Base-by-base conservation (phyloP, 1,140 invertebrate genomes). In the Batillaria attramentaria region DNA sequence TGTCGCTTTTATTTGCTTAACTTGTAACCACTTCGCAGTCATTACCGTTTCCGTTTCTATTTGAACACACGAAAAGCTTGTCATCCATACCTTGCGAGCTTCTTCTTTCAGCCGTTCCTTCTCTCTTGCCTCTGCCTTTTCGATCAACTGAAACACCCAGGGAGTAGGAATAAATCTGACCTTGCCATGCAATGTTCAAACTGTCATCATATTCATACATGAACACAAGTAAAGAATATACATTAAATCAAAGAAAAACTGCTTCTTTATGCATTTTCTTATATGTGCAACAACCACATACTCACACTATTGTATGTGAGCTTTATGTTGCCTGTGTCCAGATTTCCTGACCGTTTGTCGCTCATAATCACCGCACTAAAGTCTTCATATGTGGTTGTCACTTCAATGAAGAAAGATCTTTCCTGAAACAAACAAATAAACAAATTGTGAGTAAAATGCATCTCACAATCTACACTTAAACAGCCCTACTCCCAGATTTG, bases 271-370 rank as follows among this genome's bases (percentile, higher is more conserved):
- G 24, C 16, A 13, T 20, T 6, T 18, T 13, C 1, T 35, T 3
- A 33, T 1, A 69, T 42, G 6, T 69, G 35, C 13, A 35, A 42
- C 13, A 42, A 13, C 35, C 41, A 41, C 28, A 54, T 65, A 41
- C 98, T 92, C 78, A 99, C 92, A 39, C 98, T 98, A 72, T 90
- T 90, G 87, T 97, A 99, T 0, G 97, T 98, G 0, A 99, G 92
- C 91, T 99, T 99, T 0, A 99, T 97, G 92, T 99, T 99, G 39
- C 98, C 97, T 1, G 97, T 96, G 92, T 99, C 98, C 37, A 99
- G 92, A 10, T 95, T 95, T 0, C 95, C 95, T 0, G 96, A 97
- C 84, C 97, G 94, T 87, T 96, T 95, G 89, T 99, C 98, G 87
- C 97, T 96, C 84, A 96, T 97, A 8, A 99, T 96, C n/a, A 98